These are phyloP conservation scores for Colletes latitarsis DNA, from an alignment of 1,140 invertebrate genomes.

Conservation along the genomic window DNA sequence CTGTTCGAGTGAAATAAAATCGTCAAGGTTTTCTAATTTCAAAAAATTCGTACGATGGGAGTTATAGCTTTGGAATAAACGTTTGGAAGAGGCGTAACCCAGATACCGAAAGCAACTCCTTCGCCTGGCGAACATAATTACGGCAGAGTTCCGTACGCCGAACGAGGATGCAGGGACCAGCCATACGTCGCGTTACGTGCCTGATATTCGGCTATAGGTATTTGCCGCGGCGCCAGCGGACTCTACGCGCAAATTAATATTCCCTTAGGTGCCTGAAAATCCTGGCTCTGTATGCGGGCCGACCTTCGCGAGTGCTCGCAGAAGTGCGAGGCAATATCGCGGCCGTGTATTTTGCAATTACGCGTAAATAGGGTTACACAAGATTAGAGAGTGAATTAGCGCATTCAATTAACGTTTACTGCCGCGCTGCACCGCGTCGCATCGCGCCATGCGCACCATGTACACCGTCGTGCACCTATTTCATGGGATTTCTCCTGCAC, in stretches of 20 bases:
- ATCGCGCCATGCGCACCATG: constrained; percentile 1
- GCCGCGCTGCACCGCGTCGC: constrained; percentile 44
- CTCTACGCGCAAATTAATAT: constrained; percentile 64
- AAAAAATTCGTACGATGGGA: too few species aligned
- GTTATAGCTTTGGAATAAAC: background rate
- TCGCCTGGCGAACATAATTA: constrained; percentile 49
- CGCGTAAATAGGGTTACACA: constrained; percentile 74
- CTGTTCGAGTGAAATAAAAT: too few species aligned
- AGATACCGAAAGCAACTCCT: constrained; percentile 4
- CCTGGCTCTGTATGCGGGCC: constrained; percentile 35
- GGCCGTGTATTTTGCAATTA: constrained; percentile 74
- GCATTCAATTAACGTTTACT: constrained; percentile 79
- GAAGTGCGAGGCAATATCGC: constrained; percentile 61
- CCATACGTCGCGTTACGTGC: constrained; percentile 45
- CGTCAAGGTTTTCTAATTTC: background rate
- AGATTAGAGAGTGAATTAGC: constrained; percentile 77
- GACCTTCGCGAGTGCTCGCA: constrained; percentile 43
- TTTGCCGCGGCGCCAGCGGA: constrained; percentile 41
- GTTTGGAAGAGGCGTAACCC: constrained; percentile 5
- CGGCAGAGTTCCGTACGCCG: background rate
- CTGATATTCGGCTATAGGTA: constrained; percentile 51
- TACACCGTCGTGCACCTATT: constrained; percentile 62
- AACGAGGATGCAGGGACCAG: constrained; percentile 16
- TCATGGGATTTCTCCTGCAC: constrained; percentile 69
- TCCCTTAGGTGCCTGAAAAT: constrained; percentile 59